A percentile compares a stretch with the other conserved stretches of the same genome.
These are phyloP conservation scores for Pagrus major DNA, from an alignment of 2,113 vertebrate genomes.

Conservation along the genomic window DNA sequence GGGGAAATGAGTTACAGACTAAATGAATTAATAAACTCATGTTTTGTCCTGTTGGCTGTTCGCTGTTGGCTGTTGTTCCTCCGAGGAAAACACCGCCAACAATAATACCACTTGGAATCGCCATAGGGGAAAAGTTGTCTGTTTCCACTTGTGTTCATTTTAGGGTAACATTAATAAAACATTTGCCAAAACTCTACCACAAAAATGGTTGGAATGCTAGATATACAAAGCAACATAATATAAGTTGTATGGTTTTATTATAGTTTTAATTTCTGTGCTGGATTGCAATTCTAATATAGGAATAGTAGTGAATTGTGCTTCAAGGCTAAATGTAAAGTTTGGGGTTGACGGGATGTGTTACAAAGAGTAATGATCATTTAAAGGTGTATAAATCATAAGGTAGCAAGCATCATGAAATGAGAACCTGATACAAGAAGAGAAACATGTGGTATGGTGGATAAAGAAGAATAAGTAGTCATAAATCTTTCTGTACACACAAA, in stretches of 20 bases:
- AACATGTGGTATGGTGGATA: background rate
- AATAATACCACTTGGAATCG: too few species aligned
- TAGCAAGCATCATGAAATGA: background rate
- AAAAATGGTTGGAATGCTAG: background rate
- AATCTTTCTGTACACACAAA: too few species aligned
- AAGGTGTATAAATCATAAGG: background rate
- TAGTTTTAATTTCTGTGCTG: background rate
- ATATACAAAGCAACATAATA: background rate
- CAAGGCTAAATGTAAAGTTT: background rate
- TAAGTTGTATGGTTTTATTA: too few species aligned
- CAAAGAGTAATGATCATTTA: background rate
- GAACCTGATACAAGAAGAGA: background rate
- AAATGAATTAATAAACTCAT: too few species aligned
- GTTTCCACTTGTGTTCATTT: too few species aligned
- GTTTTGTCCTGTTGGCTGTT: too few species aligned
- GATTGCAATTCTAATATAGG: background rate
- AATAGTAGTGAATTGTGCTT: background rate
- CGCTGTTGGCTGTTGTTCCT: too few species aligned
- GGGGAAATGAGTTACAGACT: too few species aligned
- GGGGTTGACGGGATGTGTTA: background rate
- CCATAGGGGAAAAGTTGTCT: too few species aligned
- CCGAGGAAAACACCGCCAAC: too few species aligned
- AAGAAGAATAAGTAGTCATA: background rate
- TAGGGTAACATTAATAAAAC: background rate
- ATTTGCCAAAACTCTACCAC: background rate